Evolutionary conservation across 2,113 vertebrate species (phyloP), one percentile per base, ranked within the genome.

Genomic region (Pterocles gutturalis): DNA sequence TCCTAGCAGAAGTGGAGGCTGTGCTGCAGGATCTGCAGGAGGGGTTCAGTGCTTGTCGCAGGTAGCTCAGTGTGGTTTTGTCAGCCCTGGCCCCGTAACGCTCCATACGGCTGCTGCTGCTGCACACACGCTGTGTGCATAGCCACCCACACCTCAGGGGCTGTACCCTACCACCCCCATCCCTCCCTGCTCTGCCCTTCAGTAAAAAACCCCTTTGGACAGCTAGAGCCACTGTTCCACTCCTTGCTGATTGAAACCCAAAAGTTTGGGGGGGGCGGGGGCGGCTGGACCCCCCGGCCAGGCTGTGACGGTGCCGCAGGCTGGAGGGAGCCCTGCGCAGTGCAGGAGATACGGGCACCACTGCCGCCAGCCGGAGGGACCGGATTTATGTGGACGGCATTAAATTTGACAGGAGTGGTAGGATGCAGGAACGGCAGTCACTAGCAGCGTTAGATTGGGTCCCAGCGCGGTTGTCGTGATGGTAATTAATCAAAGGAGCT

Each of bases 31-130:
- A 18, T 57, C n/a, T 5, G 4, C 57, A 28, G 62, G 16, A 7
- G 19, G 41, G 28, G 12, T 43, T 61, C 20, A 3, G 51, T 31
- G 43, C 43, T 62, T 28, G 4, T 51, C 17, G 1, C 67, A 15
- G 54, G 17, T 18, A 18, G 14, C 51, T 60, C 2, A 1, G 7
- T 7, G 11, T 71, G 57, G 7, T 16, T 87, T 72, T 65, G 34
- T 46, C 87, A 87, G 55, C 43, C 33, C 58, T 20, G 43, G 15
- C 13, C 31, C 51, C 7, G 0, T 8, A 10, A 5, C 1, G 0
- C 0, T 33, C n/a, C 12, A 0, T 38, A 5, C 0, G 0, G 18
- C 43, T 45, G 71, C 54, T 49, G 55, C 84, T 36, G 36, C 65
- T 67, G 75, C 61, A 4, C 26, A 3, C 10, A 11, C 2, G 3